phyloP scores from a whole-genome alignment of 2,797 vertebrate species.

The Simalia tracyae region DNA sequence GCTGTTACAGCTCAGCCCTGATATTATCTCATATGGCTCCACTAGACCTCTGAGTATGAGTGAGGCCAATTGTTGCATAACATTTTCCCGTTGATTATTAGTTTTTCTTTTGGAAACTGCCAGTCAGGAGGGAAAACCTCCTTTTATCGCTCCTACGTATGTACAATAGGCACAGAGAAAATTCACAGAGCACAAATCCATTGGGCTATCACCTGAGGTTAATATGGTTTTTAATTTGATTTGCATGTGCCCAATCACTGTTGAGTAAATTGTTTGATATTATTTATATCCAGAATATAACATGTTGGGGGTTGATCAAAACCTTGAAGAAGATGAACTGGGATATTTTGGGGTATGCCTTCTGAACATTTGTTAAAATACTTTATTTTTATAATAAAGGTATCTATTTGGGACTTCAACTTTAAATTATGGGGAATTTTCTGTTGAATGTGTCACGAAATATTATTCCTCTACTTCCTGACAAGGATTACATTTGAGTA shows the following conservation, averaged over 20 bases:
- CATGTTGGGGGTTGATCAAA: not conserved
- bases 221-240: not conserved
- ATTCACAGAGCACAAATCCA: not conserved
- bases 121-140: not conserved
- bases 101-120: not conserved
- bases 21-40: not conserved
- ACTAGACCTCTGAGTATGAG: not conserved
- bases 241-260: not conserved
- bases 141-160: not conserved
- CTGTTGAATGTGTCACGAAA: not conserved
- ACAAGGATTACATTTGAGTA: slow-evolving; percentile 1
- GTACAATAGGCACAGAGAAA: not conserved
- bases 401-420: not conserved
- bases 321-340: not conserved
- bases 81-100: not conserved
- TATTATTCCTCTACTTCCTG: not conserved
- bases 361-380: not conserved
- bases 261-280: not conserved
- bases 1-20: not conserved
- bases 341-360: not conserved
- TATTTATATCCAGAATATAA: not conserved
- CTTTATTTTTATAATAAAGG: not conserved
- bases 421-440: slow-evolving; percentile 7
- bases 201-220: not conserved
- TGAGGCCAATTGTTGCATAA: not conserved